Evolutionary conservation across 2,888 invertebrate genomes (phyloP), one percentile per base, ranked within the genome.

Genomic region (Empis livida): DNA sequence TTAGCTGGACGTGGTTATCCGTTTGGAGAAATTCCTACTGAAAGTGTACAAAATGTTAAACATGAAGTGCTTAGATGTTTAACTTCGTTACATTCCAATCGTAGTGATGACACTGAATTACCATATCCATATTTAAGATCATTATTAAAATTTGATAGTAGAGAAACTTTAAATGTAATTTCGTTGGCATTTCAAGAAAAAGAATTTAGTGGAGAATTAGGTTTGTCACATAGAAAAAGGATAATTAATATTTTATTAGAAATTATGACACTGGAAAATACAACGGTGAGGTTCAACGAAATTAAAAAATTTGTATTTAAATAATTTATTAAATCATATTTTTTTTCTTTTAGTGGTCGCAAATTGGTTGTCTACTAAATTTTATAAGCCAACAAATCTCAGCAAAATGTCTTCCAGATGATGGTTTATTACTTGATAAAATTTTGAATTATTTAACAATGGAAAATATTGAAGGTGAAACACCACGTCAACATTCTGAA

Each of bases 1-100:
- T 71, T 92, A 52, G 84, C 88, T n/a, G 92, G 90, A 1, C 72
- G 86, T 48, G 85, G 84, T 1, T 92, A 87, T 70, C 90, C 89
- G 1, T 72, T 72, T 38, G 89, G 89, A 0, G 78, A 81, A 56
- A 79, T 89, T 55, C 77, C 80, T 0, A 70, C 72, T 10, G 74
- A 77, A 32, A 68, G 75, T 43, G 75, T 79, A 9, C 73, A 75
- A 31, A 72, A 75, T 58, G 86, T 85, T 2, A 85, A 87, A 61
- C 77, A 80, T 50, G 83, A 87, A 61, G 68, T 87, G n/a, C 68
- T 84, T 45, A 69, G 82, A 46, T 80, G 79, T 56, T 65, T 86
- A 35, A 79, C 84, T 35, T 78, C 80, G 1, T 73, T 80, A 44
- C 84, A 85, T 66, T 78, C 81, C 8, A 74, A 73, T 44, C 73